Base-by-base conservation (phyloP, 1,140 invertebrate genomes). In the Cydia fagiglandana region DNA sequence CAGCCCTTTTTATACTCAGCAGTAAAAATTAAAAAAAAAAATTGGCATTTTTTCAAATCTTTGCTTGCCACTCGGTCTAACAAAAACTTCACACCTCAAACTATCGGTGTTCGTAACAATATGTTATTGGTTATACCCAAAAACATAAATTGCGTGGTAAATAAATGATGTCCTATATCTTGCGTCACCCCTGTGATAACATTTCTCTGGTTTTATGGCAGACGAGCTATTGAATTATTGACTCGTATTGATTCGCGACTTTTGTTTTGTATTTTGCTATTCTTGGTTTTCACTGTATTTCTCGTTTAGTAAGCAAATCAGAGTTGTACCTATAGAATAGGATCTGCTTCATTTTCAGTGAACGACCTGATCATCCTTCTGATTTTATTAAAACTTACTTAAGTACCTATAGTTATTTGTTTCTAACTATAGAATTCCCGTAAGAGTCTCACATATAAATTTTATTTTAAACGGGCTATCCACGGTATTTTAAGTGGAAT, bases 161-260 rank as follows among this genome's bases (percentile, higher is more conserved):
- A 61, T 61, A 61, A 61, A 24, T 61, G 56, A 61, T 61, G 56
- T 61, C 9, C 20, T 61, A 61, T 61, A 61, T 24, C 56, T 24
- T 61, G 56, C 56, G 56, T 61, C 56, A 61, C 56, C 56, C 56
- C 53, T 56, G 7, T 20, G n/a, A 56, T 56, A 17, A 47, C 45
- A 0, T 13, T 47, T 15, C 45, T 61, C 20, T 24, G 56, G n/a
- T 56, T 61, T 61, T 61, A 61, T 61, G 56, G 56, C 56, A 24
- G 56, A 56, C 6, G 5, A 24, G 56, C 56, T 61, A 61, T 61
- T 61, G 56, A 61, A 61, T 61, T 61, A 61, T 61, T 24, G 20
- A 61, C 10, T 24, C n/a, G 20, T 56, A 56, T 56, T 56, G 53
- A 56, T 56, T 50, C 47, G n/a, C 53, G 4, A 1, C n/a, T 56